These are phyloP conservation scores for Salminus brasiliensis DNA, from an alignment of 2,113 vertebrate species.

Conservation along the genomic window DNA sequence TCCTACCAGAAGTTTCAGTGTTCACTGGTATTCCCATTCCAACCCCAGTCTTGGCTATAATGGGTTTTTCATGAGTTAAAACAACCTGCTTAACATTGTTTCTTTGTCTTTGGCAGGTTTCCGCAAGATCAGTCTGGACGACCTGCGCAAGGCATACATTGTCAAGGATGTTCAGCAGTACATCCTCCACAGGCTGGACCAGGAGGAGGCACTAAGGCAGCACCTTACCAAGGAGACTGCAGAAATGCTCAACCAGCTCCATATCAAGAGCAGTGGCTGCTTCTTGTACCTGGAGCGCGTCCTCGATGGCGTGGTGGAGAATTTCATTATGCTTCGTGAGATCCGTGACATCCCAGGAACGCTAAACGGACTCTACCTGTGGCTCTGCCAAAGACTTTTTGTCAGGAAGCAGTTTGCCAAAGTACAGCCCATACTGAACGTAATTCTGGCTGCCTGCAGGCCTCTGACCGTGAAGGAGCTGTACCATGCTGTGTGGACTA, in stretches of 20 bases:
- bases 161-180: constrained; percentile 99
- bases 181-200: constrained; percentile 94
- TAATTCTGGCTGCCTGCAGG: constrained; percentile 92
- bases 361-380: constrained; percentile 95
- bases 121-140: constrained; percentile 96
- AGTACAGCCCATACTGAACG: constrained; percentile 95
- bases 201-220: constrained; percentile 94
- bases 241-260: constrained; percentile 98
- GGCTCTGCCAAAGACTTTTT: constrained; percentile 99
- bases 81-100: constrained; percentile 39
- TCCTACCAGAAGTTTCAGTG: background rate
- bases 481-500: constrained; percentile 96
- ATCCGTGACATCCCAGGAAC: constrained; percentile 98
- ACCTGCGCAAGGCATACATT: constrained; percentile 95
- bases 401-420: constrained; percentile 98
- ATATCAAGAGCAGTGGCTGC: constrained; percentile 98
- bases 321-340: constrained; percentile 95
- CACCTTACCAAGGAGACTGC: constrained; percentile 98
- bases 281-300: constrained; percentile 97
- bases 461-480: constrained; percentile 89
- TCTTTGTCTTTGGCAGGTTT: constrained; percentile 81
- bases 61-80: no score
- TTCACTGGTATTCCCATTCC: no score
- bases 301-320: constrained; percentile 96
- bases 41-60: background rate